Conservation (phyloP, 2,797 vertebrate species). For the Characodon lateralis region DNA sequence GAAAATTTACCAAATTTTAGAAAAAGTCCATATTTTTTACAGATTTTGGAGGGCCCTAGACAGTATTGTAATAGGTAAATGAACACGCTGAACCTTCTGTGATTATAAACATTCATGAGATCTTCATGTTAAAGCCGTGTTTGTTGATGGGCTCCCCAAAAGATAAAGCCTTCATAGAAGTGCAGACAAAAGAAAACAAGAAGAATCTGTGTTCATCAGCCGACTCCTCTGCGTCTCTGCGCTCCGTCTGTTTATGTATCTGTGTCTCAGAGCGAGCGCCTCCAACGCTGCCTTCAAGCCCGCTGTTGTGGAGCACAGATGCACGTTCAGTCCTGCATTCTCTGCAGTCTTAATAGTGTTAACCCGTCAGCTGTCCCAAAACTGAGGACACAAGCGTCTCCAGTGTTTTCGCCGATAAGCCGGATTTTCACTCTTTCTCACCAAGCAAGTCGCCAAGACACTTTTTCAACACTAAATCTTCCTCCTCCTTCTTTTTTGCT, state of each 20-base stretch:
- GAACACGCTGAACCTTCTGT: conserved; percentile 17
- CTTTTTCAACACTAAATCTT: conserved; percentile 27
- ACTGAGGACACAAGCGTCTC: conserved; percentile 67
- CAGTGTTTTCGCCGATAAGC: conserved; percentile 61
- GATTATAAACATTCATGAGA: conserved; percentile 8
- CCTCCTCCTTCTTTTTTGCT: conserved; percentile 14
- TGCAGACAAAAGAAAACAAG: conserved; percentile 16
- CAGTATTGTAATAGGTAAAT: conserved; percentile 5
- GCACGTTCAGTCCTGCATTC: conserved; percentile 69
- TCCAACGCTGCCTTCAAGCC: conserved; percentile 64
- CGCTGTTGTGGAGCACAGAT: conserved; percentile 76
- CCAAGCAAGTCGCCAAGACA: conserved; percentile 49
- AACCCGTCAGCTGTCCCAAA: conserved; percentile 80
- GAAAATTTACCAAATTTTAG: neutral
- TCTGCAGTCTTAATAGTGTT: conserved; percentile 77
- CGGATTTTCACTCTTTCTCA: conserved; percentile 70
- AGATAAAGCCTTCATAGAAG: conserved; percentile 30
- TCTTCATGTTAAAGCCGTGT: conserved; percentile 16
- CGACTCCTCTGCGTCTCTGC: conserved; percentile 34
- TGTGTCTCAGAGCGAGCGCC: conserved; percentile 63
- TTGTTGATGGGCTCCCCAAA: conserved; percentile 25
- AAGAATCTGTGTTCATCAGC: conserved; percentile 51
- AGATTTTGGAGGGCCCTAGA: neutral
- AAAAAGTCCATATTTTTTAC: neutral
- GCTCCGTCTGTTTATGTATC: conserved; percentile 65